Evolutionary conservation across 2,888 invertebrate species (phyloP).

Genomic region (Pammene aurita): DNA sequence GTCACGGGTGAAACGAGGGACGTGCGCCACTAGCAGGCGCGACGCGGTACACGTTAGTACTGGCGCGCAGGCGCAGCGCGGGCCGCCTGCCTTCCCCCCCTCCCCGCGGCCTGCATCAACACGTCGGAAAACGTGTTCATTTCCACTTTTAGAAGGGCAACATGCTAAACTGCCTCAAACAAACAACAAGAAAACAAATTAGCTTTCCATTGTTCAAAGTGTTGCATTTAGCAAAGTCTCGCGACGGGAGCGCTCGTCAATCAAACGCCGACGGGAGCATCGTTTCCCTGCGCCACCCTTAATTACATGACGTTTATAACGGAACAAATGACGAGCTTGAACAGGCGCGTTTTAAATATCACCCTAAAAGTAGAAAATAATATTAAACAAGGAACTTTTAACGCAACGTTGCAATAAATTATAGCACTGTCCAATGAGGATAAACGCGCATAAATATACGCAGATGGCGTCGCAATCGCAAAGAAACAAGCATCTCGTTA

Average conservation of each 20-base stretch:
- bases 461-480: too few relatives aligned
- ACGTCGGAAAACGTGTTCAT: slow-evolving; percentile 30
- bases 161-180: slow-evolving; percentile 19
- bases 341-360: background rate
- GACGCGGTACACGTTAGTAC: slow-evolving; percentile 65
- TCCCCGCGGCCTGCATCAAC: slow-evolving; percentile 43
- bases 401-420: too few relatives aligned
- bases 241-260: slow-evolving; percentile 21
- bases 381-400: too few relatives aligned
- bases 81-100: slow-evolving; percentile 51
- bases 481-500: too few relatives aligned
- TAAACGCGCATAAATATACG: too few relatives aligned
- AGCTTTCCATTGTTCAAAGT: slow-evolving; percentile 27
- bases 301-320: background rate
- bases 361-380: background rate
- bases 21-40: slow-evolving; percentile 68
- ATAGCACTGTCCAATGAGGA: too few relatives aligned
- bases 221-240: slow-evolving; percentile 19
- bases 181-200: slow-evolving; percentile 26
- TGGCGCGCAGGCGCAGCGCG: slow-evolving; percentile 59
- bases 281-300: slow-evolving; percentile 8
- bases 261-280: slow-evolving; percentile 15
- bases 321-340: slow-evolving; percentile 2
- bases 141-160: slow-evolving; percentile 23
- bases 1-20: slow-evolving; percentile 66